Base-by-base conservation (phyloP, 1,140 invertebrate genomes). In the Zaprionus nigranus region DNA sequence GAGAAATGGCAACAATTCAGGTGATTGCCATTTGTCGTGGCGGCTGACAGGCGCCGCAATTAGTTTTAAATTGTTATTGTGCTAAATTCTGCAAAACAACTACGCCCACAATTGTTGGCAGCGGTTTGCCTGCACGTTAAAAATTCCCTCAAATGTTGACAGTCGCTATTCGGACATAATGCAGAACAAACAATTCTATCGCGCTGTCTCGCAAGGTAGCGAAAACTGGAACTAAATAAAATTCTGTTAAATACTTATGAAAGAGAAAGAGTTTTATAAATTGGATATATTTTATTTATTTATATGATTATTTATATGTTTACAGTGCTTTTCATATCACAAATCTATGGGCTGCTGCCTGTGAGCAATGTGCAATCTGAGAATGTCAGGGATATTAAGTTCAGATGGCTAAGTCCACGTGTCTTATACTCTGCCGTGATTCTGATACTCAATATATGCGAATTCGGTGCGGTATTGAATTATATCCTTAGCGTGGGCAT, bases 291-390 rank as follows among this genome's bases (percentile, higher is more conserved):
- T 38, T 40, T 53, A 22, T 2, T 2, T 4, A 22, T 22, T 17
- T 11, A 17, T 46, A 9, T 20, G 5, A 46, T 46, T 46, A 34
- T 54, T 46, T 46, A 34, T 46, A 12, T 38, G 5, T 17, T 67
- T 67, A 1, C 26, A 92, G 91, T 92, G 43, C 78, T 92, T 2
- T 92, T 92, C 6, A 78, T 92, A 36, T 70, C 91, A 3, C 91
- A 92, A 75, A 69, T 91, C 49, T 92, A 86, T 67, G 91, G 62
- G 1, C 43, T 92, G 38, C 40, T 92, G 13, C 91, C 91, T 1
- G 91, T 92, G 1, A 78, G 69, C 34, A 86, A 91, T 65, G 46
- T 92, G 5, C 61, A 57, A 0, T 56, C 82, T 1, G 6, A 28
- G 24, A 43, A 91, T 75, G 69, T 87, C 0, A n/a, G 61, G 0